Evolutionary conservation across 2,113 vertebrate genomes (phyloP).

Genomic region (Bagarius yarrelli): DNA sequence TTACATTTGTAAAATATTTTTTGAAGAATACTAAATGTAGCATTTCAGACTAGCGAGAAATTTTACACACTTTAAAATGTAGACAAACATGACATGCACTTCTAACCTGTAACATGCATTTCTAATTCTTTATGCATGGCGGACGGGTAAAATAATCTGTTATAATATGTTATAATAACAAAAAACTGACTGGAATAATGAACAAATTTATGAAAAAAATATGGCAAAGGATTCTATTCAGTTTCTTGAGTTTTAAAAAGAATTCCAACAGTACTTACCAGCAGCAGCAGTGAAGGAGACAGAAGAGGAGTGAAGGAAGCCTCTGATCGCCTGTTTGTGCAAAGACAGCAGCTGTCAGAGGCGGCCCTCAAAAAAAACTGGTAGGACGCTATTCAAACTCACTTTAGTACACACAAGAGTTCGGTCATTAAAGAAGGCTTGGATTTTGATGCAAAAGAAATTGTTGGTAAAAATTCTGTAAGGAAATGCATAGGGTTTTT

Average conservation of each 20-base stretch:
- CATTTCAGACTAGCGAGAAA: too few species aligned
- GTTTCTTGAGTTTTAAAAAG: conserved; percentile 15
- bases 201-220: not conserved
- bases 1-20: not conserved
- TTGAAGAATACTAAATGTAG: not conserved
- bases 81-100: not conserved
- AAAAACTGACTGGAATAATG: conserved; percentile 5
- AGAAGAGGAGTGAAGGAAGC: conserved; percentile 61
- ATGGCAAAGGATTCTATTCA: not conserved
- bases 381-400: conserved; percentile 52
- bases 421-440: not conserved
- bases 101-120: not conserved
- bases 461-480: not conserved
- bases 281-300: conserved; percentile 60
- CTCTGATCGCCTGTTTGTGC: conserved; percentile 57
- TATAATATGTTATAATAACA: conserved; percentile 1
- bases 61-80: not conserved
- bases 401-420: conserved; percentile 48
- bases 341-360: conserved; percentile 73
- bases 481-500: too few species aligned
- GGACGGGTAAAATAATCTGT: not conserved
- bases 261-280: conserved; percentile 68
- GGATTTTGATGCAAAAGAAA: not conserved
- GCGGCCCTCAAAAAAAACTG: conserved; percentile 75
- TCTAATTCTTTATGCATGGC: conserved; percentile 1